Conservation (phyloP, 2,888 invertebrate species). For the Blomia tropicalis region DNA sequence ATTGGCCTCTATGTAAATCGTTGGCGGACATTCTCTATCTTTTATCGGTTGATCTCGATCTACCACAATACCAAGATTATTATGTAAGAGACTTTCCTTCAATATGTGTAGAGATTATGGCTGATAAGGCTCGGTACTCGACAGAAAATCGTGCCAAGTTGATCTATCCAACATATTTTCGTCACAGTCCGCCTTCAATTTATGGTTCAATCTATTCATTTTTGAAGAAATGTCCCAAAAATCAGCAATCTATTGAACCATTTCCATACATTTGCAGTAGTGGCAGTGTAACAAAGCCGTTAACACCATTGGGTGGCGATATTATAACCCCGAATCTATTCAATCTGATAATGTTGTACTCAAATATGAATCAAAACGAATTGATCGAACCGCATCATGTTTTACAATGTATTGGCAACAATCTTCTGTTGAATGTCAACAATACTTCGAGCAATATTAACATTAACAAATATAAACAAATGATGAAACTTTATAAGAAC, state of each 20-base stretch:
- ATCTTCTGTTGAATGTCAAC: neutral
- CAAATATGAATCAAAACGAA: neutral
- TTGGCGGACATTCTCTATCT: constrained; percentile 24
- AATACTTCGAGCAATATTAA: neutral
- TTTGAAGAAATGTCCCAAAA: constrained; percentile 49
- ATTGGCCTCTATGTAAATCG: constrained; percentile 15
- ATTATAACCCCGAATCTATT: constrained; percentile 3
- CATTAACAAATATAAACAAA: neutral
- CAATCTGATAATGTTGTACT: constrained; percentile 7
- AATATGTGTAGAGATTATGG: constrained; percentile 29
- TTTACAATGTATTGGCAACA: neutral
- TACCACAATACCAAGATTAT: constrained; percentile 54
- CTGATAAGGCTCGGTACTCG: constrained; percentile 35
- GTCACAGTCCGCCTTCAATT: constrained; percentile 19
- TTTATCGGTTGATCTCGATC: constrained; percentile 47
- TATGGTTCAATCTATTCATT: constrained; percentile 40
- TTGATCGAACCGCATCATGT: neutral
- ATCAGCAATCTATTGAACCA: constrained; percentile 44
- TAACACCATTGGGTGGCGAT: neutral
- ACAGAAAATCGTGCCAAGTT: constrained; percentile 46
- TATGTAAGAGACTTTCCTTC: constrained; percentile 70
- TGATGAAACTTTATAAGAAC: neutral
- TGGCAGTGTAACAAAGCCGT: neutral
- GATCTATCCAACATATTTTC: constrained; percentile 33
- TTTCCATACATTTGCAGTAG: constrained; percentile 2